Evolutionary conservation across 2,888 invertebrate genomes (phyloP), one percentile per base, ranked within the genome.

Genomic region (Lacanobia wlatinum): DNA sequence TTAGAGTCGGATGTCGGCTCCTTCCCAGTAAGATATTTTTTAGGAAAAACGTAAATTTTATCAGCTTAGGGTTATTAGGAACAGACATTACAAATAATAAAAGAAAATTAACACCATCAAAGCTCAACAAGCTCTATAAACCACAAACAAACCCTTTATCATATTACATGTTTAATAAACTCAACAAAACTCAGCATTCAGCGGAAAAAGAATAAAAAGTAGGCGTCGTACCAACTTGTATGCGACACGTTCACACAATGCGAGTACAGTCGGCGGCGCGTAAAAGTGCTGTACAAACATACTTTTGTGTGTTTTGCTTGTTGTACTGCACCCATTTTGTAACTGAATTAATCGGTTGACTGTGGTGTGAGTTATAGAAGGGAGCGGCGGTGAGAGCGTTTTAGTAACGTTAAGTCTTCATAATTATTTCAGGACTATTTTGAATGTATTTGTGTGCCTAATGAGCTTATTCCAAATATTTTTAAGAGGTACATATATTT

Each of bases 251-350:
- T 74, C 59, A 61, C 43, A 83, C 80, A 82, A 76, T 81, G 64
- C 60, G 48, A 48, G 55, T 55, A 84, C 78, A 65, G 67, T 50
- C 55, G 50, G n/a, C 55, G 28, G 34, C 75, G 71, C 61, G 79
- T 78, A 79, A 77, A 83, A 76, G 60, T 76, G 73, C 21, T 76
- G 76, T 73, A 69, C 72, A 72, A 85, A 83, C 83, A 86, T 76
- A 60, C 69, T 60, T 80, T 79, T 80, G 74, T 76, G 76, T 76
- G 70, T 76, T 80, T 59, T 66, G 67, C 76, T 80, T 40, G 59
- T 40, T 59, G 59, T 59, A 59, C 59, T 59, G 59, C 59, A 59
- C 40, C 59, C 60, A 60, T 43, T 60, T 43, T 43, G 43, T 60
- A 43, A 43, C 40, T 40, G 21, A 59, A 59, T 59, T 59, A 59